Percentiles rank a stretch among this genome's conserved stretches.
Conservation (phyloP, 2,888 invertebrate genomes). For the Rotaria socialis region DNA sequence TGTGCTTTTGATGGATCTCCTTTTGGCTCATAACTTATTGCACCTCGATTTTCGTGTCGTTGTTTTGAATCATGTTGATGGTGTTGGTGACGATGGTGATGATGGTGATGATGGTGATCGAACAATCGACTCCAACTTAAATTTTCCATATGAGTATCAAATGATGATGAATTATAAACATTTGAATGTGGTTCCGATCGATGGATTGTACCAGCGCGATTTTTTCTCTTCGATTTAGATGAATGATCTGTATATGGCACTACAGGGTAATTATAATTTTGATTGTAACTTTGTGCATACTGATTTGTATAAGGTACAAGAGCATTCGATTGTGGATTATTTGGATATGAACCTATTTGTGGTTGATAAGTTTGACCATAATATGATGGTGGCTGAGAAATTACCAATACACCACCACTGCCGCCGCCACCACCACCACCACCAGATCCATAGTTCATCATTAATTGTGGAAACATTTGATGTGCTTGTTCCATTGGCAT, state of each 20-base stretch:
- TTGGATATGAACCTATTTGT: neutral
- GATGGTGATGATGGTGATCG: neutral
- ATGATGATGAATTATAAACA: conserved; percentile 9
- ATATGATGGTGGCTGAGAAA: neutral
- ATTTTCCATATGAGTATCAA: conserved; percentile 12
- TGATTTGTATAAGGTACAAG: neutral
- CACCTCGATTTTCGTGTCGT: neutral
- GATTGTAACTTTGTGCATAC: neutral
- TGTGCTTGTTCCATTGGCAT: neutral
- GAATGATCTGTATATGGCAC: neutral
- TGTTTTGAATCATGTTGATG: too few relatives aligned
- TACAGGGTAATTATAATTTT: neutral
- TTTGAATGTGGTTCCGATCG: neutral
- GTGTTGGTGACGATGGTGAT: too few relatives aligned
- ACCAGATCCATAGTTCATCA: neutral
- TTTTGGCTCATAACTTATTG: neutral
- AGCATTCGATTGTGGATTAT: neutral
- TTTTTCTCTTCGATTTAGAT: neutral
- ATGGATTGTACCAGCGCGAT: neutral
- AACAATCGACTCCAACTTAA: conserved; percentile 28
- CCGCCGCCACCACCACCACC: too few relatives aligned
- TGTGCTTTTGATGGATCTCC: neutral
- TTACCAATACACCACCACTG: too few relatives aligned
- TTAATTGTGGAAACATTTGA: neutral
- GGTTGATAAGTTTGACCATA: neutral